Base-by-base conservation (phyloP, 2,888 invertebrate genomes). In the Notodonta dromedarius region DNA sequence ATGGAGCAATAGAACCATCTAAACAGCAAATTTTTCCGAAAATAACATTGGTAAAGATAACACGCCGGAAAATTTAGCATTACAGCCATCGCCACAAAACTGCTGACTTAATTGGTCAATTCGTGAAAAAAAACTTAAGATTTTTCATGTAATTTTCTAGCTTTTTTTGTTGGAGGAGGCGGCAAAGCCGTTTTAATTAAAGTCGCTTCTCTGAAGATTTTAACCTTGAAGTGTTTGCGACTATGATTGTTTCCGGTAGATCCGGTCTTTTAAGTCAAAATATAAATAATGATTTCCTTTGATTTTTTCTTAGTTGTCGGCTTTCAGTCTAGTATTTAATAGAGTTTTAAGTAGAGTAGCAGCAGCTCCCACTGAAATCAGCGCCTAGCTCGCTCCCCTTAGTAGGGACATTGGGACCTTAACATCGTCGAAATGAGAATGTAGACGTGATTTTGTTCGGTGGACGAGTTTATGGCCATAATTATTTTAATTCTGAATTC, bases 141-240 rank as follows among this genome's bases (percentile, higher is more conserved):
- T 55, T 59, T n/a, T 62, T 63, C 1, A 63, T 69, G 71, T 65
- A 73, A 74, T 71, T 71, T 58, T 5, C 14, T 60, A 35, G 53
- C n/a, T 58, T 59, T 73, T 69, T 73, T 59, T 53, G 60, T n/a
- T 32, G 24, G 14, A n/a, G 5, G 57, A 16, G 56, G 58, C 8
- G 42, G 32, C 54, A 59, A 11, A 8, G 54, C 61, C 56, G 58
- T 70, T 69, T 73, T 74, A 72, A 72, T 72, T 74, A 74, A 44
- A 71, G 62, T 58, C 6, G 13, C 54, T 51, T 32, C 52, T 52
- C 24, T 32, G 32, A 52, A 12, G 32, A 32, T 4, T 52, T 51
- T 46, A n/a, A 13, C 46, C 46, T 46, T 46, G 46, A 42, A 9
- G 42, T 42, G 24, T 24, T 44, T 9, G 44, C 44, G 9, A 5